Base-by-base conservation (phyloP, 1,140 invertebrate species). In the Planococcus citri region DNA sequence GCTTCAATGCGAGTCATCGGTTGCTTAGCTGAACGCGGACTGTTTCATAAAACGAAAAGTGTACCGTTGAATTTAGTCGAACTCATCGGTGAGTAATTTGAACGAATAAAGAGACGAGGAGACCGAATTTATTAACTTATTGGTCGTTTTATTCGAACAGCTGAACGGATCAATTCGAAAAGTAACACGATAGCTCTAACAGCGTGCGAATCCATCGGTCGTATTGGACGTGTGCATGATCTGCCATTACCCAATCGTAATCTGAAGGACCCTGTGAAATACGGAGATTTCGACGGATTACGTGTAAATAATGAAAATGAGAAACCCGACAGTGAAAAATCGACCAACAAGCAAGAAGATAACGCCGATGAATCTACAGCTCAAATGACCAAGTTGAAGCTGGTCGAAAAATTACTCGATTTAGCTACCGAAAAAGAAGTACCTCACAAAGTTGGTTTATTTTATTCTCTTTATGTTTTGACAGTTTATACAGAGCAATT, bases 141-240 rank as follows among this genome's bases (percentile, higher is more conserved):
- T 20, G 4, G 41, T 51, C 2, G n/a, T 37, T 37, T 37, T 37
- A 51, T 51, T 51, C 17, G 17, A 9, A 17, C n/a, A 51, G 41
- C n/a, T n/a, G 41, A 51, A 51, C 41, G n/a, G 2, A n/a, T 51
- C n/a, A 51, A 20, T 17, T 51, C 41, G n/a, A 51, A n/a, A n/a
- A n/a, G n/a, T n/a, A n/a, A n/a, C n/a, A n/a, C n/a, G n/a, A n/a
- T n/a, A n/a, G n/a, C n/a, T n/a, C n/a, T n/a, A n/a, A n/a, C n/a
- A n/a, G n/a, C 87, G 0, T 85, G 85, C 73, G 79, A 82, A 68
- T 83, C 86, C 24, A 77, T 92, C 58, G 87, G 88, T 17, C 79
- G 87, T 27, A 82, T 93, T 33, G 86, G 84, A 20, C 83, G 87
- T 73, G 84, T 82, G 72, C 81, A 79, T 68, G 75, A 83, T n/a